phyloP scores from a whole-genome alignment of 1,140 invertebrate species.

The Brachystomella parvula region DNA sequence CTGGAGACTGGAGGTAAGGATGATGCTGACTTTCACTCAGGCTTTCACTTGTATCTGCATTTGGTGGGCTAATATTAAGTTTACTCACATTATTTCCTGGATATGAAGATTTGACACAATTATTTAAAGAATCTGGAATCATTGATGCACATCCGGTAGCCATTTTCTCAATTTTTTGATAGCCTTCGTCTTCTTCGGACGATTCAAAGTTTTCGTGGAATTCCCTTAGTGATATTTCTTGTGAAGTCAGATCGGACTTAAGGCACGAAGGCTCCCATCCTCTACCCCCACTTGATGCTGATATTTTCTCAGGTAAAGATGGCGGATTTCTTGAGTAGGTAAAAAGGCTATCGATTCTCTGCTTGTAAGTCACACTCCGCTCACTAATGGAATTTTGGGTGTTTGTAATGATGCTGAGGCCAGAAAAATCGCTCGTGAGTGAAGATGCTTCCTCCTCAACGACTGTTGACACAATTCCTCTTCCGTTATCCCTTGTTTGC shows the following conservation, averaged over 20 bases:
- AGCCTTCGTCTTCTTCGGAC: constrained; percentile 9
- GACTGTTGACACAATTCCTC: constrained; percentile 34
- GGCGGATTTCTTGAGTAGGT: constrained; percentile 38
- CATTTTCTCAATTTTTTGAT: not conserved
- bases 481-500: constrained; percentile 35
- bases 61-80: too few relatives aligned
- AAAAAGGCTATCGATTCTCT: constrained; percentile 74
- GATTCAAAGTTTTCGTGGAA: not conserved
- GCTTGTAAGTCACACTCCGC: constrained; percentile 57
- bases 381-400: constrained; percentile 33
- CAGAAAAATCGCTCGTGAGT: constrained; percentile 14
- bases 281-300: too few relatives aligned
- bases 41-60: too few relatives aligned
- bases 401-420: not conserved
- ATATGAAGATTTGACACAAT: too few relatives aligned
- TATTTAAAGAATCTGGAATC: constrained; percentile 5
- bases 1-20: too few relatives aligned
- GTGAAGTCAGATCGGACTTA: too few relatives aligned
- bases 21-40: too few relatives aligned
- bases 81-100: too few relatives aligned
- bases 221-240: not conserved
- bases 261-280: too few relatives aligned
- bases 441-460: constrained; percentile 28
- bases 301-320: too few relatives aligned
- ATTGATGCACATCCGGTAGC: not conserved